These are phyloP conservation scores for Melikaiella ostensackeni DNA, from an alignment of 2,888 invertebrate species.

Conservation along the genomic window DNA sequence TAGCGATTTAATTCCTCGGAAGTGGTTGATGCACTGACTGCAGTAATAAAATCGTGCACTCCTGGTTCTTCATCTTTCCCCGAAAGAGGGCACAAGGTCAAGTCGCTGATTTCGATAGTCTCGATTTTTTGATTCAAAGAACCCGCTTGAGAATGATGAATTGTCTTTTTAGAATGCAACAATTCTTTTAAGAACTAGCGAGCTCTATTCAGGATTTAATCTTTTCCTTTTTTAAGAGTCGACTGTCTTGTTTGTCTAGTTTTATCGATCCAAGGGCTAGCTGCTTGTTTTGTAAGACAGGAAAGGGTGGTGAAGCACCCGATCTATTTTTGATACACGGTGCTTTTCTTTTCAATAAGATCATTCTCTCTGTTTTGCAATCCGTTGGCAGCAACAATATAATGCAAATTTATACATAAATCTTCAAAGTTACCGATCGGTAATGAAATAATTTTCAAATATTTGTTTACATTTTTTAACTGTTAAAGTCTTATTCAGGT, in stretches of 20 bases:
- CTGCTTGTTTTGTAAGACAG: neutral
- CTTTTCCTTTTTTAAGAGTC: conserved; percentile 11
- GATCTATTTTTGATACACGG: neutral
- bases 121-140: conserved; percentile 20
- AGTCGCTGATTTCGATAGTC: conserved; percentile 13
- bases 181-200: neutral
- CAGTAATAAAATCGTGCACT: neutral
- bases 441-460: neutral
- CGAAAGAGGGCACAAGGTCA: conserved; percentile 9
- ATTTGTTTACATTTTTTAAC: neutral
- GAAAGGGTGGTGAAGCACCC: neutral
- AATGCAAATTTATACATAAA: neutral
- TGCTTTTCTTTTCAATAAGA: neutral
- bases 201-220: conserved; percentile 15
- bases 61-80: neutral
- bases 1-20: neutral
- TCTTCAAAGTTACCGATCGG: neutral
- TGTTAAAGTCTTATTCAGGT: neutral
- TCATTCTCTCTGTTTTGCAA: neutral
- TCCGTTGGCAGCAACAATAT: neutral
- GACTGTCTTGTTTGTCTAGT: conserved; percentile 16
- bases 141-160: neutral
- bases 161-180: neutral
- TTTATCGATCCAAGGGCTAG: conserved; percentile 1
- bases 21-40: neutral